Evolutionary conservation across 2,113 vertebrate species (phyloP).

Genomic region (Bufo gargarizans): DNA sequence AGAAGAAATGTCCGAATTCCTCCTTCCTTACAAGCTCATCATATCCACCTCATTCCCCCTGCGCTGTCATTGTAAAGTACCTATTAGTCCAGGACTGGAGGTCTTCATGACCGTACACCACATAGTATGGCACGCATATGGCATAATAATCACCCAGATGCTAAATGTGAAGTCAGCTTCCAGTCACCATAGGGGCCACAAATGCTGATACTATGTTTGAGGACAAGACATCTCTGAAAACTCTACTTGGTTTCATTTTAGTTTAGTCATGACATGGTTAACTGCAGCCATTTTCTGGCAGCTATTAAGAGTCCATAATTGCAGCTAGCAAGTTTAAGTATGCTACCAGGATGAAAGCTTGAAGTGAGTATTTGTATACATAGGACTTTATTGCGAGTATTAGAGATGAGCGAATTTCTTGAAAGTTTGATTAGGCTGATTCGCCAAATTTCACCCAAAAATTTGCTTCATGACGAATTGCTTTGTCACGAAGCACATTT

Average conservation of each 20-base stretch:
- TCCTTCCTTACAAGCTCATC: background rate
- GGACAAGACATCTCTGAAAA: conserved; percentile 1
- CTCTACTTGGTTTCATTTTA: background rate
- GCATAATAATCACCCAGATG: background rate
- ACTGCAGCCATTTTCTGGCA: background rate
- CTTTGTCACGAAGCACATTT: too few relatives aligned
- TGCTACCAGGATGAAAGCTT: background rate
- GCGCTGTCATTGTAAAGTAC: background rate
- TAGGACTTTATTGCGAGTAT: background rate
- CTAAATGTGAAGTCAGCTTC: conserved; percentile 4
- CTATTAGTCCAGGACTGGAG: background rate
- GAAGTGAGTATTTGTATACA: background rate
- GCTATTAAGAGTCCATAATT: background rate
- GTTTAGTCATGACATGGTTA: conserved; percentile 1
- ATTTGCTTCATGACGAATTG: too few relatives aligned
- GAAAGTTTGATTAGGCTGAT: too few relatives aligned
- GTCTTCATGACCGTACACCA: background rate
- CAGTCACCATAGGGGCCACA: background rate
- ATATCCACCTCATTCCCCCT: background rate
- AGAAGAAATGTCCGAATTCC: background rate
- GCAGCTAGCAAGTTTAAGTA: background rate
- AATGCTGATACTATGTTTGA: background rate
- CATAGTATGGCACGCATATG: conserved; percentile 41
- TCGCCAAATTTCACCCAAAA: too few relatives aligned
- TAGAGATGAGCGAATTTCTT: too few relatives aligned